phyloP scores from a whole-genome alignment of 1,140 invertebrate genomes.

The Steinernema feltiae region DNA sequence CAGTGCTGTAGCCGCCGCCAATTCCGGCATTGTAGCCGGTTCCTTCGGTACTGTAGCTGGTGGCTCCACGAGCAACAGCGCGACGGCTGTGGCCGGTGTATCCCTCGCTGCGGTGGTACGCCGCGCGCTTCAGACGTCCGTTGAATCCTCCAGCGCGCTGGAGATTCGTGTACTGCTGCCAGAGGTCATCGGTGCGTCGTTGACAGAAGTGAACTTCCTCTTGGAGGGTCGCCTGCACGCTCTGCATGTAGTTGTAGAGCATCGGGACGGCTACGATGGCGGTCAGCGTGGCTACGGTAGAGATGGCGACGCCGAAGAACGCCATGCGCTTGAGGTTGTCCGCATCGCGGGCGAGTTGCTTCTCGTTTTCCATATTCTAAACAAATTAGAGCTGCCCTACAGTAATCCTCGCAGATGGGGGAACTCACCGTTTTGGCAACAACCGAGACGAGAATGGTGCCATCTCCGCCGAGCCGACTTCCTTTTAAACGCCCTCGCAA shows the following conservation, averaged over 20 bases:
- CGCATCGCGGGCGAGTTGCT: not conserved
- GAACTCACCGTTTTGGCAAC: too few species aligned
- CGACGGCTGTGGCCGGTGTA: not conserved
- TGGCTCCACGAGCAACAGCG: not conserved
- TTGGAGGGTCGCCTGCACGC: slow-evolving; percentile 37
- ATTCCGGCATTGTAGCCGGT: not conserved
- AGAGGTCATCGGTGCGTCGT: slow-evolving; percentile 35
- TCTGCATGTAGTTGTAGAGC: slow-evolving; percentile 43
- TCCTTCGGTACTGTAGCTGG: slow-evolving; percentile 16
- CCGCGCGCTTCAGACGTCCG: slow-evolving; percentile 24
- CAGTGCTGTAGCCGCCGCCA: slow-evolving; percentile 2
- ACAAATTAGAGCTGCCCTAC: too few species aligned
- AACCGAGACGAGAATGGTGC: too few species aligned
- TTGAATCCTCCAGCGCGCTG: slow-evolving; percentile 14
- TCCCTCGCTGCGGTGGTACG: slow-evolving; percentile 16
- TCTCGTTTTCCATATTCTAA: not conserved
- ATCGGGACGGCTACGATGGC: slow-evolving; percentile 38
- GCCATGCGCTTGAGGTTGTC: slow-evolving; percentile 20
- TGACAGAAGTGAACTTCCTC: slow-evolving; percentile 37
- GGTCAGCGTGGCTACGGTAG: slow-evolving; percentile 37
- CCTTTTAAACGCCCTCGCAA: too few species aligned
- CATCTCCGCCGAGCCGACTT: too few species aligned
- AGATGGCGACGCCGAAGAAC: slow-evolving; percentile 40
- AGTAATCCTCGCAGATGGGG: too few species aligned
- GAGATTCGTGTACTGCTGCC: slow-evolving; percentile 33